Conservation (phyloP, 2,113 vertebrate species). For the Hucho hucho region DNA sequence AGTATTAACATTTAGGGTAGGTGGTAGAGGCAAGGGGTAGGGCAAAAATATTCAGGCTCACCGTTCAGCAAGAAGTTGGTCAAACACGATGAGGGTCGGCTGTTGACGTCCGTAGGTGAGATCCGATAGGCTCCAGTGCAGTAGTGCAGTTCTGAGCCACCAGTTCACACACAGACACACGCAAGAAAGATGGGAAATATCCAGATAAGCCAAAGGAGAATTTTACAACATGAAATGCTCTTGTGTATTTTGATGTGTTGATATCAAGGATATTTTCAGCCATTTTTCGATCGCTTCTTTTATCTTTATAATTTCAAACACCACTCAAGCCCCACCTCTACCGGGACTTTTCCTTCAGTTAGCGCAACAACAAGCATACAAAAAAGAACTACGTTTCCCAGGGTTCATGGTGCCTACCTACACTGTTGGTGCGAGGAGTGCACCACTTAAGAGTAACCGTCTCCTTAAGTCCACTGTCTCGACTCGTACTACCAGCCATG, state of each 20-base stretch:
- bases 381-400: not conserved
- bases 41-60: conserved; percentile 36
- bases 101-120: conserved; percentile 97
- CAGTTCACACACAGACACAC: not conserved
- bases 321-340: not conserved
- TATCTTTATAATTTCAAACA: not conserved
- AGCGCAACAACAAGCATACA: not conserved
- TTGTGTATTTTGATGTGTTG: not conserved
- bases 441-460: conserved; percentile 97
- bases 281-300: not conserved
- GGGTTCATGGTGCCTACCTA: conserved; percentile 77
- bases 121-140: conserved; percentile 97
- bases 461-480: conserved; percentile 90
- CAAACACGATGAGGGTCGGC: conserved; percentile 96
- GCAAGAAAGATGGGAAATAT: not conserved
- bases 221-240: not conserved
- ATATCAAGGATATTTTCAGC: not conserved
- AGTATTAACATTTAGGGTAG: not conserved
- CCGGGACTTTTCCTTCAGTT: not conserved
- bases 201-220: not conserved
- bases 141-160: conserved; percentile 88
- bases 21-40: not conserved
- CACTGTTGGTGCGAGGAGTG: conserved; percentile 93
- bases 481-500: conserved; percentile 80
- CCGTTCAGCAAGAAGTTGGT: conserved; percentile 99